Base-by-base conservation (phyloP, 2,113 vertebrate species). In the Clarias batrachus region DNA sequence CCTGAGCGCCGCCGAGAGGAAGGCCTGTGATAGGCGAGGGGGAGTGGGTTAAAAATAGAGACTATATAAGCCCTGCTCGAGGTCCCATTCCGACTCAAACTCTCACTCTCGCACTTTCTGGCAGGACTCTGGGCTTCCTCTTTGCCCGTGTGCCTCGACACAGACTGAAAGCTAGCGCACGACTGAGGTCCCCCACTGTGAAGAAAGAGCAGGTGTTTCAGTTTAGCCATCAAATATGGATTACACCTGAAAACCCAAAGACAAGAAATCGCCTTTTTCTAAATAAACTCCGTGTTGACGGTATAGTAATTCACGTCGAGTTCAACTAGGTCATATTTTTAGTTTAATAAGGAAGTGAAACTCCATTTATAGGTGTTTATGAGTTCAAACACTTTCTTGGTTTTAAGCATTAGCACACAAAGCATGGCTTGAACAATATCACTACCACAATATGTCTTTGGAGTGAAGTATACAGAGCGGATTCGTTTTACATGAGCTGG, bases 11-110 rank as follows among this genome's bases (percentile, higher is more conserved):
- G 89, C 90, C 88, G 94, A 96, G 95, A 96, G 97, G 97, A 97
- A 97, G 94, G 95, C 86, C 94, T 92, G 94, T 96, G 96, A 96
- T 96, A 95, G 95, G 94, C 95, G 95, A 95, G 95, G 95, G 95
- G 89, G 87, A 95, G 96, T 90, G 94, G 95, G 96, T 96, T 97
- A 97, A 97, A 97, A 97, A 98, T 97, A 97, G 97, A 89, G 91
- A 91, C 95, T 97, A 97, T 97, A 97, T 96, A 98, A 98, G 91
- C 95, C 92, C 88, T 48, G 92, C 56, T 0, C 90, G 93, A 91
- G 94, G 95, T 96, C 95, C 93, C 93, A 92, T 89, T 89, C 92
- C 89, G 82, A 87, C 93, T 96, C 94, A 93, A 86, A 93, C 91
- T 30, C 89, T 87, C 10, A 88, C 91, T 94, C 81, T 27, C 80